A percentile compares a stretch with the other conserved stretches of the same genome.
These are phyloP conservation scores for Rhinatrema bivittatum DNA, from an alignment of 2,797 vertebrate genomes.

Conservation along the genomic window DNA sequence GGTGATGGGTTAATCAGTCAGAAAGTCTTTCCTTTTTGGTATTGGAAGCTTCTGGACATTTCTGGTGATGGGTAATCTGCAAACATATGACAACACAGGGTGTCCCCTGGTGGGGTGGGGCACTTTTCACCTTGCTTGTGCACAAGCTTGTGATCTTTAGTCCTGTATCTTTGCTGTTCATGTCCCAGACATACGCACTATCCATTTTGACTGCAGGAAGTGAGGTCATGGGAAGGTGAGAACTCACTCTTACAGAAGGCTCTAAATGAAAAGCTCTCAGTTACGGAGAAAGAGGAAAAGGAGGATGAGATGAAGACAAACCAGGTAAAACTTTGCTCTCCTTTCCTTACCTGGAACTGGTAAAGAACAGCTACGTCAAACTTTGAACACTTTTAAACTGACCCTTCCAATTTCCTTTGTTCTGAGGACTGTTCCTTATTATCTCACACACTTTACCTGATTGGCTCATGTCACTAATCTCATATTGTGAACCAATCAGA, in stretches of 20 bases:
- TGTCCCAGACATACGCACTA: neutral
- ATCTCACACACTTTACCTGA: too few relatives aligned
- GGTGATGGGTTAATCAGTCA: too few relatives aligned
- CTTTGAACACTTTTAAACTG: too few relatives aligned
- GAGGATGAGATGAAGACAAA: slow-evolving; percentile 54
- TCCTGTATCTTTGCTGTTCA: slow-evolving; percentile 7
- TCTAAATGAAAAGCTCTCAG: slow-evolving; percentile 14
- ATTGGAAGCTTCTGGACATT: slow-evolving; percentile 9
- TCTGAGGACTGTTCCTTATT: too few relatives aligned
- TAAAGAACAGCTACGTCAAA: too few relatives aligned
- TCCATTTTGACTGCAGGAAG: slow-evolving; percentile 45
- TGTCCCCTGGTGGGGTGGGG: neutral
- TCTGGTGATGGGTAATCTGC: neutral
- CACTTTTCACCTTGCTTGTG: slow-evolving; percentile 1
- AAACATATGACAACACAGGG: neutral
- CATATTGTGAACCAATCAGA: too few relatives aligned
- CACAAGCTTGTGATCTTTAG: slow-evolving; percentile 9
- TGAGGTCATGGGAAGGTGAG: slow-evolving; percentile 48
- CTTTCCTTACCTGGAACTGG: too few relatives aligned
- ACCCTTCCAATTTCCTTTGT: too few relatives aligned
- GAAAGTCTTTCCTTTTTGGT: slow-evolving; percentile 5
- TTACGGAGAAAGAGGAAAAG: slow-evolving; percentile 38
- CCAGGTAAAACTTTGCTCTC: too few relatives aligned
- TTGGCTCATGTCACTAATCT: too few relatives aligned
- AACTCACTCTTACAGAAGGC: slow-evolving; percentile 35